Evolutionary conservation across 2,113 vertebrate genomes (phyloP).

Genomic region (Gulo gulo): DNA sequence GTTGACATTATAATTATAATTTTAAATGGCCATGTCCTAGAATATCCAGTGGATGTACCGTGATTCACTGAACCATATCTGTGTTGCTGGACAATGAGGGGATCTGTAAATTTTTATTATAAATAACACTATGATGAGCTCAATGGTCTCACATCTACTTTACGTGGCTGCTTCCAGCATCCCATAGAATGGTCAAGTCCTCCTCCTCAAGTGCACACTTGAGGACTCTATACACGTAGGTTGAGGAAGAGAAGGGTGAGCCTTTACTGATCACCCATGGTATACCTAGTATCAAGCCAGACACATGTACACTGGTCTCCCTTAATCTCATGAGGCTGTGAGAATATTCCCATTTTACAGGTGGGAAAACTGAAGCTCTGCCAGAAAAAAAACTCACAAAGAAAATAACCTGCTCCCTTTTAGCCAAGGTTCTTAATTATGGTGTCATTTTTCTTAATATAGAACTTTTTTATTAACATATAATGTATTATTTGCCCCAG

Average conservation of each 20-base stretch:
- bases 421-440: not conserved
- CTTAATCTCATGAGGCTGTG: not conserved
- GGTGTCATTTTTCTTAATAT: not conserved
- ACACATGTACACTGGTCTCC: not conserved
- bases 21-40: not conserved
- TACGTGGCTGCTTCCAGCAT: not conserved
- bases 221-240: not conserved
- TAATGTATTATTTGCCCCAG: too few species aligned
- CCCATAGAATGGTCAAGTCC: not conserved
- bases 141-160: not conserved
- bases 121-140: not conserved
- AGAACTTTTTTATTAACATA: not conserved
- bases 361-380: not conserved
- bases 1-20: not conserved
- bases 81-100: not conserved
- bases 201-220: not conserved
- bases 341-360: not conserved
- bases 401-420: not conserved
- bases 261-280: not conserved
- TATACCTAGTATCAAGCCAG: not conserved
- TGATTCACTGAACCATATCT: not conserved
- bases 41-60: not conserved
- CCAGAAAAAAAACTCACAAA: not conserved
- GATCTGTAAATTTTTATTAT: not conserved
- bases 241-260: not conserved